Evolutionary conservation across 2,113 vertebrate genomes (phyloP).

Genomic region (Tenrec ecaudatus): DNA sequence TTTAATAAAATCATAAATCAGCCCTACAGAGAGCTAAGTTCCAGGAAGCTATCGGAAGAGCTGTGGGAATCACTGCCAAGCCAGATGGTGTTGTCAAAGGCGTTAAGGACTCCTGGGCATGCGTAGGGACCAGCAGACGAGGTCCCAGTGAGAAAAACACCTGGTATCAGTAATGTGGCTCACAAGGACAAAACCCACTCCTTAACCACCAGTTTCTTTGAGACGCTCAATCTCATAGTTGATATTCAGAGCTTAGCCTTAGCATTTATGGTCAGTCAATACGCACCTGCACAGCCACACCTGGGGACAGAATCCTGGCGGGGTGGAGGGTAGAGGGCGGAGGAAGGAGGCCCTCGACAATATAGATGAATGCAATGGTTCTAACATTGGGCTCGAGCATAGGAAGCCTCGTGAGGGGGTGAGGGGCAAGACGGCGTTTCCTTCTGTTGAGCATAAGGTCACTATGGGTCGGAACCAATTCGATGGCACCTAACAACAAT

Average conservation of each 20-base stretch:
- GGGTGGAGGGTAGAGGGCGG: too few species aligned
- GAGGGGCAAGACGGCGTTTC: too few species aligned
- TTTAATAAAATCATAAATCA: slow-evolving; percentile 68
- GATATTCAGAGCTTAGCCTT: not conserved
- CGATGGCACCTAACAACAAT: too few species aligned
- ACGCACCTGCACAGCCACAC: not conserved
- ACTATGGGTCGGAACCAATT: too few species aligned
- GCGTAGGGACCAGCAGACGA: accelerated
- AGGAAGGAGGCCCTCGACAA: too few species aligned
- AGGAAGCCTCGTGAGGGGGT: too few species aligned
- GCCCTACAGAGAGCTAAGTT: not conserved
- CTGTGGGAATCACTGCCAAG: not conserved
- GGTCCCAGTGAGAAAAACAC: not conserved
- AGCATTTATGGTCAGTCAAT: not conserved
- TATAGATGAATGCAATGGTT: too few species aligned
- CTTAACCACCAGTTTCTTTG: not conserved
- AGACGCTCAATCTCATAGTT: accelerated
- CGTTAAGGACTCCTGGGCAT: not conserved
- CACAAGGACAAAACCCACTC: accelerated
- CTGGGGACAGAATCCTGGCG: too few species aligned
- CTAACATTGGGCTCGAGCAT: too few species aligned
- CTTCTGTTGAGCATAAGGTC: too few species aligned
- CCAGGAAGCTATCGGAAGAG: not conserved
- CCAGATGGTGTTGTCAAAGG: accelerated
- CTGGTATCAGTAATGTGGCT: not conserved